Percentiles rank a stretch among this genome's conserved stretches.
These are phyloP conservation scores for Rotaria socialis DNA, from an alignment of 2,888 invertebrate species.

Conservation along the genomic window DNA sequence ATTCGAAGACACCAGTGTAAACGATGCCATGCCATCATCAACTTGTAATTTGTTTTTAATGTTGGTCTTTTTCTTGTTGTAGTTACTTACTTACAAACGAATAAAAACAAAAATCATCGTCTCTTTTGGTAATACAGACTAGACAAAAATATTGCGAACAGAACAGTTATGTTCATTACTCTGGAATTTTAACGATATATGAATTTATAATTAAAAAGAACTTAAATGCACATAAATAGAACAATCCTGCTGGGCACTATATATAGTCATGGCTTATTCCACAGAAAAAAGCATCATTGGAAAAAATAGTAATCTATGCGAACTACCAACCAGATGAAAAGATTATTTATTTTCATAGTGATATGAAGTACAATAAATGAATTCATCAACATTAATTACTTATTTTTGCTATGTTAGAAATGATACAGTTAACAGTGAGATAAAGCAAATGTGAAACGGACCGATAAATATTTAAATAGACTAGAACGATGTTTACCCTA, in stretches of 20 bases:
- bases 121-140: neutral
- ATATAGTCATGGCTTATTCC: neutral
- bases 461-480: neutral
- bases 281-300: neutral
- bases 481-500: neutral
- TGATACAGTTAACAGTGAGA: neutral
- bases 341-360: neutral
- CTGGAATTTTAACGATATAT: neutral
- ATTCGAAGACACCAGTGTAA: neutral
- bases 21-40: conserved; percentile 12
- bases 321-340: neutral
- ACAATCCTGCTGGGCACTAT: neutral
- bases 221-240: neutral
- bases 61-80: neutral
- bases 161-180: neutral
- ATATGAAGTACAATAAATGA: neutral
- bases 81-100: neutral
- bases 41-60: neutral
- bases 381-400: neutral
- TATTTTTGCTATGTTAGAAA: neutral
- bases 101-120: neutral
- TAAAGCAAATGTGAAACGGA: neutral
- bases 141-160: neutral
- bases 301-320: neutral
- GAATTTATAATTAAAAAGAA: neutral